Evolutionary conservation across 2,113 vertebrate genomes (phyloP), one percentile per base, ranked within the genome.

Genomic region (Propithecus coquereli): DNA sequence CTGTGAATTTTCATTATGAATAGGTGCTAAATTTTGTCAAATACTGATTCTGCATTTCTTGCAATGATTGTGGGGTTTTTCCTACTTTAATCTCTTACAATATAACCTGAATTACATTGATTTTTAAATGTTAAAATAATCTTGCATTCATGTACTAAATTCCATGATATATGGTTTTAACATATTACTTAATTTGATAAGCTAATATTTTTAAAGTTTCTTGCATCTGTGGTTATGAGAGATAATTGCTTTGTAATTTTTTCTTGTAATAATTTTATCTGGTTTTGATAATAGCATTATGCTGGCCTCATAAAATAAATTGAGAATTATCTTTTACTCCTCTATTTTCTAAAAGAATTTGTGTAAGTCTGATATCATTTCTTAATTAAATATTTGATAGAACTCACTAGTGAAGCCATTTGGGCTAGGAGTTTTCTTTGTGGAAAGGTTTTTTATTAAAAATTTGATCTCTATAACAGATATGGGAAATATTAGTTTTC

Each of bases 371-470:
- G 63, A 45, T 85, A 87, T 84, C 83, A 90, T 79, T 96, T 96
- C 30, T 94, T 90, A 94, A 66, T 90, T 96, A 96, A 71, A 61
- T 89, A 17, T 91, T 50, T 87, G 11, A 68, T 68, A 81, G 52
- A 93, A 92, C 43, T 90, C 18, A 93, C 66, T 34, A 71, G 18
- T 76, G n/a, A 90, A 91, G 65, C 40, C 34, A 97, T 88, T 52
- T 73, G 25, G 57, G 45, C 37, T 45, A 86, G 40, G 34, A 61
- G 13, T 85, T 88, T 92, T 94, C 59, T 88, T 79, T 59, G 20
- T 81, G 54, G n/a, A 45, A 96, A 85, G 34, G 47, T 34, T 93
- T 97, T 95, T 96, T 91, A 82, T 95, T 90, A 90, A 90, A 94
- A 95, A 80, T 73, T 87, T 80, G 86, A 61, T 79, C 18, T 70